These are phyloP conservation scores for Arvicola amphibius DNA, from an alignment of 2,797 vertebrate species.

Conservation along the genomic window DNA sequence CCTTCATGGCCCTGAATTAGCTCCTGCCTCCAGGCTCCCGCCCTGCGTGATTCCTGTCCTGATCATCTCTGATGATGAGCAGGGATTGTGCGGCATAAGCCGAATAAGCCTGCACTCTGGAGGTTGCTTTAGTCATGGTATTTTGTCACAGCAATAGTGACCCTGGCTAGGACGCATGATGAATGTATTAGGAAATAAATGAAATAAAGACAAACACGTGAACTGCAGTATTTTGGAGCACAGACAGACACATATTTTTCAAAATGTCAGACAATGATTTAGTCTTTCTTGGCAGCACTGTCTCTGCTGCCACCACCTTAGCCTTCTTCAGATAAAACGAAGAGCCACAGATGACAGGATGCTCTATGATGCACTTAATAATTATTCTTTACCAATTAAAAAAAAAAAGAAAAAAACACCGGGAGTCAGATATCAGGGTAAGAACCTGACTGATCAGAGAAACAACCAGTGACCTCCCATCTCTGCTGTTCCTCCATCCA, in stretches of 20 bases:
- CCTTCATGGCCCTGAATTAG: neutral
- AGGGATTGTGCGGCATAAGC: neutral
- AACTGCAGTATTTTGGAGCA: neutral
- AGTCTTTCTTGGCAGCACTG: neutral
- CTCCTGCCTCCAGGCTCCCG: neutral
- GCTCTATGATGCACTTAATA: neutral
- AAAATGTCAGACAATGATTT: neutral
- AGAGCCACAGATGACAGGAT: neutral
- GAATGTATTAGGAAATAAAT: conserved; percentile 22
- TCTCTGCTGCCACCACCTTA: no score
- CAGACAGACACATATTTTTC: neutral
- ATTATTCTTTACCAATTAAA: neutral
- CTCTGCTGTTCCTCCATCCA: neutral
- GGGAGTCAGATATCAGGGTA: neutral
- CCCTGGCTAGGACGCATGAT: neutral
- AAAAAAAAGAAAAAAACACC: neutral
- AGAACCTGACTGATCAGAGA: neutral
- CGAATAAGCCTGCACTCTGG: neutral
- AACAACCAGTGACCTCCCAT: neutral
- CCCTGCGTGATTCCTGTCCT: neutral
- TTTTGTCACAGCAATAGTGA: neutral
- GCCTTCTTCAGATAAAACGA: neutral
- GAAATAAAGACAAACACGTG: neutral
- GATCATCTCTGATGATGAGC: neutral
- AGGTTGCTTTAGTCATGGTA: neutral